These are phyloP conservation scores for Halcyon senegalensis DNA, from an alignment of 2,113 vertebrate species.

Conservation along the genomic window DNA sequence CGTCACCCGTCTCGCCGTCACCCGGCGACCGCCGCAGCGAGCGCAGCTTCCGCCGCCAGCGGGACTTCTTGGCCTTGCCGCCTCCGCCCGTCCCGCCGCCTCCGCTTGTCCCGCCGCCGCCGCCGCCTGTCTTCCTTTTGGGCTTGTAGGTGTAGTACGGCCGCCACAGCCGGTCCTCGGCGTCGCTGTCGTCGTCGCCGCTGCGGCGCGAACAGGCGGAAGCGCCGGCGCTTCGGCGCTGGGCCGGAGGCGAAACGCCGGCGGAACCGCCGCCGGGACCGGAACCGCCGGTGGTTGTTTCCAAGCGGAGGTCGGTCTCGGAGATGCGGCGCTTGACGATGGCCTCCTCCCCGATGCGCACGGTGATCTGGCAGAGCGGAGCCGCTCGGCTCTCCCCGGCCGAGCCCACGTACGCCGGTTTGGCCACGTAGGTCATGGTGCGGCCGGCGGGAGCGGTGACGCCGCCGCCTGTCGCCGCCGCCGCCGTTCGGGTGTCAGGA, in stretches of 20 bases:
- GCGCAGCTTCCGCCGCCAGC: too few relatives aligned
- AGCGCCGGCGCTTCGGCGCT: too few relatives aligned
- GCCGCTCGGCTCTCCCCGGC: slow-evolving; percentile 78
- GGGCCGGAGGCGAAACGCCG: too few relatives aligned
- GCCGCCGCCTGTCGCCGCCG: too few relatives aligned
- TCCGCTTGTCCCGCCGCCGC: neutral
- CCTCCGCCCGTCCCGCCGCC: neutral
- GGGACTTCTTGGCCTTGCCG: slow-evolving; percentile 41
- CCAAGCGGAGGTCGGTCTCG: slow-evolving; percentile 86
- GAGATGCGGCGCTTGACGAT: slow-evolving; percentile 92
- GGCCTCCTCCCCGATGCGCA: slow-evolving; percentile 90
- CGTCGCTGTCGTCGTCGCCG: slow-evolving; percentile 76
- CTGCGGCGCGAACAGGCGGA: too few relatives aligned
- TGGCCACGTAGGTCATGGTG: slow-evolving; percentile 79
- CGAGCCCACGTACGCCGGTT: slow-evolving; percentile 74
- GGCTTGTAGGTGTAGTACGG: slow-evolving; percentile 93
- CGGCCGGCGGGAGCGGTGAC: slow-evolving; percentile 64
- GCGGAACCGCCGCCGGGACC: too few relatives aligned
- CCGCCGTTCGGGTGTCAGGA: too few relatives aligned
- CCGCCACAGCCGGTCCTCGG: slow-evolving; percentile 88
- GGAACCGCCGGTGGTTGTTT: neutral
- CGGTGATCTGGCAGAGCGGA: slow-evolving; percentile 92
- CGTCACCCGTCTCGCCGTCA: too few relatives aligned
- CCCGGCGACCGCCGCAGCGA: slow-evolving; percentile 44
- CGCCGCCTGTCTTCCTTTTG: slow-evolving; percentile 71